Conservation (phyloP, 2,888 invertebrate genomes). For the Chrysolina haemoptera region DNA sequence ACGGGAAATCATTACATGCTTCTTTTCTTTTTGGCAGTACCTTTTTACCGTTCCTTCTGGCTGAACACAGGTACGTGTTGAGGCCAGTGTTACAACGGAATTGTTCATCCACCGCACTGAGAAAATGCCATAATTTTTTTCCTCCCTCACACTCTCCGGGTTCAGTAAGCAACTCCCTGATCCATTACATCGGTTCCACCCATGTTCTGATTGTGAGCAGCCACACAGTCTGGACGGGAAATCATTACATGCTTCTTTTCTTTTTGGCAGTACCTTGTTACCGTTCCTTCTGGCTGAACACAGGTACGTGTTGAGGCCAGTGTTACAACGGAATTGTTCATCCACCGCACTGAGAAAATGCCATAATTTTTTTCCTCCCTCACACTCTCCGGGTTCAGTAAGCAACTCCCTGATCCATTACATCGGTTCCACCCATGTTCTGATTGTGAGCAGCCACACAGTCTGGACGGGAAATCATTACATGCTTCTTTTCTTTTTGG, state of each 20-base stretch:
- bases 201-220: conserved; percentile 23
- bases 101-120: conserved; percentile 35
- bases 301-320: conserved; percentile 27
- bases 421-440: conserved; percentile 33
- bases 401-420: conserved; percentile 27
- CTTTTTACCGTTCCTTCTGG: conserved; percentile 28
- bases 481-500: conserved; percentile 21
- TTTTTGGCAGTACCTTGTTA: conserved; percentile 28
- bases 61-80: conserved; percentile 27
- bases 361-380: conserved; percentile 30
- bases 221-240: not conserved
- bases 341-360: conserved; percentile 30
- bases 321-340: conserved; percentile 31
- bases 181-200: conserved; percentile 28
- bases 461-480: not conserved
- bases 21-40: conserved; percentile 26
- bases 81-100: conserved; percentile 26
- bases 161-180: conserved; percentile 26
- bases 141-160: too few relatives aligned
- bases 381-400: too few relatives aligned
- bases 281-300: conserved; percentile 26
- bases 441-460: not conserved
- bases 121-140: conserved; percentile 26
- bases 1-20: conserved; percentile 2
- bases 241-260: conserved; percentile 15